Evolutionary conservation across 2,113 vertebrate species (phyloP), one percentile per base, ranked within the genome.

Genomic region (Calypte anna): DNA sequence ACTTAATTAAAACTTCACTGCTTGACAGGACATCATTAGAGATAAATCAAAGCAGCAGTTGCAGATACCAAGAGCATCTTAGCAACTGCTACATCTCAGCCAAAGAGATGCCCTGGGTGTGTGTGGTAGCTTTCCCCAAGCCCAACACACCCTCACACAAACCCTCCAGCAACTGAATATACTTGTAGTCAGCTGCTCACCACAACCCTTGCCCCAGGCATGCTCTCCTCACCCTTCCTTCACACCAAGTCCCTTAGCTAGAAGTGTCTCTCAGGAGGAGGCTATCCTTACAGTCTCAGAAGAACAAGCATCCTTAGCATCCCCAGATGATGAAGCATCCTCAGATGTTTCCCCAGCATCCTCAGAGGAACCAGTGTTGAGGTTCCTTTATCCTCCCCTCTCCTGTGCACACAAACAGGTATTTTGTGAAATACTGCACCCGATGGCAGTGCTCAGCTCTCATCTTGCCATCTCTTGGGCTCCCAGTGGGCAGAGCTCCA

Each of bases 81-180:
- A 18, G 24, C 0, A 1, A 48, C 67, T 15, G 55, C 80, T 10
- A 3, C 1, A 30, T 18, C 68, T 50, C 9, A 0, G 63, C 21
- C 10, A 12, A 8, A 36, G 15, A 15, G 50, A 53, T 3, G 57
- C 27, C 21, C 19, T 1, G 14, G 33, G 6, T 36, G 13, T 2
- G 0, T 3, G 3, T 3, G 3, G 27, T 2, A 9, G 19, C 46
- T 31, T 22, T 12, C 23, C 44, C 38, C 33, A 6, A 38, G 27
- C 20, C 31, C 62, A 6, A 2, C 28, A 6, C 2, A 0, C 2
- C 0, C 46, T 3, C 4, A 0, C 51, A 43, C 14, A 24, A 36
- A 23, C 9, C 38, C 23, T 33, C 28, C 74, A 54, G 59, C 43
- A 66, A 53, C 55, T 1, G 0, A 10, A 27, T 17, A 2, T 1